Conservation (phyloP, 2,113 vertebrate species). For the Pangasianodon gigas region DNA sequence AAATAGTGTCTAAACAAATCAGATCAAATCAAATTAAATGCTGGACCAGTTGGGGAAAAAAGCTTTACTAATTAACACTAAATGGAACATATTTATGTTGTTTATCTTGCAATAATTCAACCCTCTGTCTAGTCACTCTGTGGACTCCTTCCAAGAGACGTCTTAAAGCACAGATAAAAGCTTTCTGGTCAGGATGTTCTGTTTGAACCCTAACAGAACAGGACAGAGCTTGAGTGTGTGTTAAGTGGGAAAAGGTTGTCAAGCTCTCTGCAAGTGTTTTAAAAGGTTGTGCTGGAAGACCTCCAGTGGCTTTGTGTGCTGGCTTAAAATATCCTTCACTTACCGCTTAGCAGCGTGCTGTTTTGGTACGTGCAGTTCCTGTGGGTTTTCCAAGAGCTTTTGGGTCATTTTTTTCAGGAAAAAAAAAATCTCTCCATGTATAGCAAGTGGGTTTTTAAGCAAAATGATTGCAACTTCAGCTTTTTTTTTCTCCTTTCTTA, state of each 20-base stretch:
- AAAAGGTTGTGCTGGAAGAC: constrained; percentile 2
- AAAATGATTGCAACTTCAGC: background rate
- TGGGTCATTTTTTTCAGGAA: background rate
- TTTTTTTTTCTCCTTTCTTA: background rate
- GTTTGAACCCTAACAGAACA: constrained; percentile 14
- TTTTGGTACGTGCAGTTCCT: background rate
- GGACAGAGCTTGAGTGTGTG: background rate
- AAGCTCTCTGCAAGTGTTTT: constrained; percentile 21
- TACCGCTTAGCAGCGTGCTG: background rate
- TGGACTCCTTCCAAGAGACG: background rate
- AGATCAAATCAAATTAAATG: no score
- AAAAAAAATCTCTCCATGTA: background rate
- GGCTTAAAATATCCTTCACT: constrained; percentile 26
- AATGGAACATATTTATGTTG: background rate
- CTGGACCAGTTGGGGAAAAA: no score
- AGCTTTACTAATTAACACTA: no score
- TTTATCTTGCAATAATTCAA: background rate
- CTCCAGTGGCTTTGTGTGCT: constrained; percentile 6
- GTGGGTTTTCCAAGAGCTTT: background rate
- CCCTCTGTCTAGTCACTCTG: background rate
- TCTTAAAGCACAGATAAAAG: background rate
- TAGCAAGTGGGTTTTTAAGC: background rate
- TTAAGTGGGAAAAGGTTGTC: background rate
- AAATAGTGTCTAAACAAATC: background rate
- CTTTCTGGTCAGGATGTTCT: background rate